These are phyloP conservation scores for Nomada hirtipes DNA, from an alignment of 2,888 invertebrate species.

Conservation along the genomic window DNA sequence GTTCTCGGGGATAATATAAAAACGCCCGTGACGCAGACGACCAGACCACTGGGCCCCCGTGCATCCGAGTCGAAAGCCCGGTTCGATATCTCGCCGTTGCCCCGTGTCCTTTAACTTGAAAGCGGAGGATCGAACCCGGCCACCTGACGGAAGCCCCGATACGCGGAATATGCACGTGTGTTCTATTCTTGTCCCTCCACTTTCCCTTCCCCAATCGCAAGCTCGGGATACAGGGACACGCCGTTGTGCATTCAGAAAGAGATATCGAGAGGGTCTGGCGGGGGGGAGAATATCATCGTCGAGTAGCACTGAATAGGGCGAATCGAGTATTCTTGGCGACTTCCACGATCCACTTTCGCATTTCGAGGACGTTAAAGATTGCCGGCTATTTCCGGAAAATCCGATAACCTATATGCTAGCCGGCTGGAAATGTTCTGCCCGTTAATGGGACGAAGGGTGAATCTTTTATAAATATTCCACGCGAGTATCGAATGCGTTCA, in stretches of 20 bases:
- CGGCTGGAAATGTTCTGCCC: constrained; percentile 42
- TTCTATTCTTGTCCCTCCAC: constrained; percentile 30
- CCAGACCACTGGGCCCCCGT: background rate
- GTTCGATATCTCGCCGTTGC: background rate
- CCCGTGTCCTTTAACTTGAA: constrained; percentile 22
- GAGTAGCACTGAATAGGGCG: constrained; percentile 34
- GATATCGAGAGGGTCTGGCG: constrained; percentile 33
- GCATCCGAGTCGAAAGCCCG: background rate
- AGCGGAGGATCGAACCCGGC: constrained; percentile 10
- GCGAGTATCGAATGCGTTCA: background rate
- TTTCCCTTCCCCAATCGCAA: constrained; percentile 37
- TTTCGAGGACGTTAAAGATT: constrained; percentile 56
- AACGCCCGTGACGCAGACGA: constrained; percentile 30
- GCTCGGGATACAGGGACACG: constrained; percentile 8
- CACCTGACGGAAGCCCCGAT: background rate
- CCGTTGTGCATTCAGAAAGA: constrained; percentile 13
- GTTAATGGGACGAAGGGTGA: constrained; percentile 33
- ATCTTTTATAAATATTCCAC: constrained; percentile 32
- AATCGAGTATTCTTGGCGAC: constrained; percentile 51
- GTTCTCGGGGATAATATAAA: constrained; percentile 33
- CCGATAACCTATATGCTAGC: constrained; percentile 58
- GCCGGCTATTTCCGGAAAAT: constrained; percentile 56
- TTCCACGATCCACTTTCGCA: constrained; percentile 49
- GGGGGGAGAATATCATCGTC: constrained; percentile 8
- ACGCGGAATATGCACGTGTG: background rate